These are phyloP conservation scores for Amia ocellicauda DNA, from an alignment of 2,113 vertebrate genomes.

Conservation along the genomic window DNA sequence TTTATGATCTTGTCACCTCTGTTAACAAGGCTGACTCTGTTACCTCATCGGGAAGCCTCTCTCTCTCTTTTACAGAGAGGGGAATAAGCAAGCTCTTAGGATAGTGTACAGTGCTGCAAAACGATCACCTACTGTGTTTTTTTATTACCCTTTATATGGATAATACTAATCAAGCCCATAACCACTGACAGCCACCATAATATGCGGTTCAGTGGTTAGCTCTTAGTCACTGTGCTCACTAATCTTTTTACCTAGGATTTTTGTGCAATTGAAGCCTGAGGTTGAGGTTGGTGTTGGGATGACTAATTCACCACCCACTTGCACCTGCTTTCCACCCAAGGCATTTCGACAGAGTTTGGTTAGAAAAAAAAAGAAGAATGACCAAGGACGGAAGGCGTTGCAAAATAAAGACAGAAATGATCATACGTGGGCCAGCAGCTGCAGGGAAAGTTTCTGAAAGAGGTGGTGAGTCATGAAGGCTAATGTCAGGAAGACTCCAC, in stretches of 20 bases:
- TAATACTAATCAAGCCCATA: neutral
- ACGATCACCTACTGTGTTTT: neutral
- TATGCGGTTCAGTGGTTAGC: neutral
- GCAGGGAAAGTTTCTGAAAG: neutral
- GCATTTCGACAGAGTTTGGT: slow-evolving; percentile 21
- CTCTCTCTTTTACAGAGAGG: neutral
- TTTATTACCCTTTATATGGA: slow-evolving; percentile 6
- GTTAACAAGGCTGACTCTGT: slow-evolving; percentile 2
- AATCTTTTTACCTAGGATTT: neutral
- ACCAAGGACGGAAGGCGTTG: slow-evolving; percentile 18
- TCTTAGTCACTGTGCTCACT: neutral
- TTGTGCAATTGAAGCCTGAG: slow-evolving; percentile 6
- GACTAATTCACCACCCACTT: slow-evolving; percentile 19
- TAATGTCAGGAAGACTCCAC: neutral
- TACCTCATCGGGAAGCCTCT: neutral
- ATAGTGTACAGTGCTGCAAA: neutral
- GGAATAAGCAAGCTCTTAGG: neutral
- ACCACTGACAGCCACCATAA: slow-evolving; percentile 11
- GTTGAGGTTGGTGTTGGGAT: slow-evolving; percentile 9
- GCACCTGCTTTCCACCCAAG: slow-evolving; percentile 23
- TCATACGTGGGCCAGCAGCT: slow-evolving; percentile 16
- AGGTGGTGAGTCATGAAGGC: neutral
- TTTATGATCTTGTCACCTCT: neutral
- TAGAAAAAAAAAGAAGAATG: neutral
- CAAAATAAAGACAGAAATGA: slow-evolving; percentile 19